Percentiles rank a stretch among this genome's conserved stretches.
Evolutionary conservation across 1,140 invertebrate genomes (phyloP).

Genomic region (Drosophila novamexicana): DNA sequence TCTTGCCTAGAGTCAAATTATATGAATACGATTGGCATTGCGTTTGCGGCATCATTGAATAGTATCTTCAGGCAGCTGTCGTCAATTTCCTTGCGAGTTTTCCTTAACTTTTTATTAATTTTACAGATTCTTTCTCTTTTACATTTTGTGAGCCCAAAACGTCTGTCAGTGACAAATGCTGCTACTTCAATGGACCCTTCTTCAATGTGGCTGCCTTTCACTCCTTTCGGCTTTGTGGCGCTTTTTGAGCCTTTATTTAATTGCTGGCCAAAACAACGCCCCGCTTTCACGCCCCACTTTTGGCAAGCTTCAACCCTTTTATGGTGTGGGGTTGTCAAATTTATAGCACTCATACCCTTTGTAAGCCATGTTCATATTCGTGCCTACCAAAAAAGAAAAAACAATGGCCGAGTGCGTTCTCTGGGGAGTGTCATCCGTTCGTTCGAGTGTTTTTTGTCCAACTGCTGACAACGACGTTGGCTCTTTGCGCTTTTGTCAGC

Average conservation of each 20-base stretch:
- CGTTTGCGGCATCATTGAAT: slow-evolving; percentile 64
- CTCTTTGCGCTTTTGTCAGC: slow-evolving; percentile 44
- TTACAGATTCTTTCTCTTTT: slow-evolving; percentile 1
- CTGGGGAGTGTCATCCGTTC: slow-evolving; percentile 21
- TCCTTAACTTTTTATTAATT: slow-evolving; percentile 14
- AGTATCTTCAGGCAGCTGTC: slow-evolving; percentile 61
- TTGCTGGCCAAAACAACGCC: slow-evolving; percentile 55
- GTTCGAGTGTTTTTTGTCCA: slow-evolving; percentile 34
- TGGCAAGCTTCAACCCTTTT: slow-evolving; percentile 22
- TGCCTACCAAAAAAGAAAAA: slow-evolving; percentile 3
- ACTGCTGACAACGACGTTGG: slow-evolving; percentile 32
- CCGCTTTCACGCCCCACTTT: slow-evolving; percentile 13
- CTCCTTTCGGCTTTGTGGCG: slow-evolving; percentile 7
- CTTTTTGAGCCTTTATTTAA: slow-evolving; percentile 55
- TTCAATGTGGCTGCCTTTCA: slow-evolving; percentile 31
- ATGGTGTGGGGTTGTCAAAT: slow-evolving; percentile 30
- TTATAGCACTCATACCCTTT: slow-evolving; percentile 28
- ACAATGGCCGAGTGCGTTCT: slow-evolving; percentile 20
- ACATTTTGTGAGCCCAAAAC: slow-evolving; percentile 4
- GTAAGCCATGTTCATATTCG: slow-evolving; percentile 9
- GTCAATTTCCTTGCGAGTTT: slow-evolving; percentile 45
- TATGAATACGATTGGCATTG: slow-evolving; percentile 55
- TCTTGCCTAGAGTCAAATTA: slow-evolving; percentile 43
- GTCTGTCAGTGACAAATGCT: slow-evolving; percentile 55
- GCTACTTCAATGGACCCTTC: slow-evolving; percentile 42